These are phyloP conservation scores for Narcine bancroftii DNA, from an alignment of 2,113 vertebrate genomes.

Conservation along the genomic window DNA sequence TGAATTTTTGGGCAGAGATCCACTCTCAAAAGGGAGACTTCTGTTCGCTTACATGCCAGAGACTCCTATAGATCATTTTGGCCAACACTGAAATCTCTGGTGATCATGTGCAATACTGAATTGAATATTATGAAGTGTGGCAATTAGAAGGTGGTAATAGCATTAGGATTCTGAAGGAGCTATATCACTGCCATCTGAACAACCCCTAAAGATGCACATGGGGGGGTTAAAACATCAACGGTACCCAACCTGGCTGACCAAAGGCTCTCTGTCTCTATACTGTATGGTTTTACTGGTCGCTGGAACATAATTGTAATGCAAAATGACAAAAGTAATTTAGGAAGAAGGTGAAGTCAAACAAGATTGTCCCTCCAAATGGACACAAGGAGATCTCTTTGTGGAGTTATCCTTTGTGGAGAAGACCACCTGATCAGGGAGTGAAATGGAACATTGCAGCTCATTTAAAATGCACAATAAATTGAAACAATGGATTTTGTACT, in stretches of 20 bases:
- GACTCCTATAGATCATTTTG: no score
- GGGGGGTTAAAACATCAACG: background rate
- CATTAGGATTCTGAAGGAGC: background rate
- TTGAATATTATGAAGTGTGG: background rate
- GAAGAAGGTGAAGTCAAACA: background rate
- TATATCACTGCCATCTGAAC: background rate
- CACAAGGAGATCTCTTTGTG: background rate
- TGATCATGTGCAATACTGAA: background rate
- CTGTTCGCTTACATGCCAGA: no score
- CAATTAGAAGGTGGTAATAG: background rate
- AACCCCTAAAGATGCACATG: background rate
- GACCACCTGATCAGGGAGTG: background rate
- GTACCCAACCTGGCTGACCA: background rate
- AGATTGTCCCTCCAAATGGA: background rate
- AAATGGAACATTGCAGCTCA: background rate
- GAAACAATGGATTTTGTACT: background rate
- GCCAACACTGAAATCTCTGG: background rate
- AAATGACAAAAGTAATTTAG: background rate
- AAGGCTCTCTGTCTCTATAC: background rate
- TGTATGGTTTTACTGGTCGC: background rate
- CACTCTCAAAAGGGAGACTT: background rate
- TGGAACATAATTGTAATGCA: background rate
- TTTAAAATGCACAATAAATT: background rate
- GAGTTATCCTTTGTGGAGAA: background rate
- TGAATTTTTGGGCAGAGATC: background rate